These are phyloP conservation scores for Neotoxoptera formosana DNA, from an alignment of 1,140 invertebrate species.

Conservation along the genomic window DNA sequence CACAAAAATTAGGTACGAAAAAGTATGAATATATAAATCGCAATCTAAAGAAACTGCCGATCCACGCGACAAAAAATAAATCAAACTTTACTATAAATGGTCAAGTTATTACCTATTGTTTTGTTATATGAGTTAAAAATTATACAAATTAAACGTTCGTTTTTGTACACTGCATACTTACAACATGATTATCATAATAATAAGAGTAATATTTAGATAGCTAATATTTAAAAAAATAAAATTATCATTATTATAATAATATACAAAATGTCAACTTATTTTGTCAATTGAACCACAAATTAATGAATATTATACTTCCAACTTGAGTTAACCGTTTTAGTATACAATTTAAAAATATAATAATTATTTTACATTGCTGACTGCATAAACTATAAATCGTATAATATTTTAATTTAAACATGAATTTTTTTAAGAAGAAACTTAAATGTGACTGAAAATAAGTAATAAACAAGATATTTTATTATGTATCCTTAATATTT, in stretches of 20 bases:
- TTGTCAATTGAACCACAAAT: neutral
- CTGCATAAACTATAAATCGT: neutral
- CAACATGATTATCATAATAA: neutral
- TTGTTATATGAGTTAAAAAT: neutral
- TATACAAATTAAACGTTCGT: neutral
- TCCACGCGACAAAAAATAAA: neutral
- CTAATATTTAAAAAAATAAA: neutral
- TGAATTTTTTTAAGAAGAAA: neutral
- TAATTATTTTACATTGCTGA: neutral
- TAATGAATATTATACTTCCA: neutral
- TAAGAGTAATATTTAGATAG: neutral
- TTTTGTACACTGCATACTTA: neutral
- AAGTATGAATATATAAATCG: neutral
- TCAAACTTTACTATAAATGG: neutral
- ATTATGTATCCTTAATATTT: neutral
- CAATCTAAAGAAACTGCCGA: neutral
- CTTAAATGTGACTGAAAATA: neutral
- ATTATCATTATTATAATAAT: neutral
- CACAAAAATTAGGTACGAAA: neutral
- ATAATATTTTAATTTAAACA: neutral
- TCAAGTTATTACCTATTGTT: neutral
- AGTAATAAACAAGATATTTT: neutral
- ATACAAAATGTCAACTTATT: neutral
- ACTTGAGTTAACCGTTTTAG: neutral
- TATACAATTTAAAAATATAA: neutral